These are phyloP conservation scores for Drosophila carrolli DNA, from an alignment of 1,140 invertebrate genomes.

Conservation along the genomic window DNA sequence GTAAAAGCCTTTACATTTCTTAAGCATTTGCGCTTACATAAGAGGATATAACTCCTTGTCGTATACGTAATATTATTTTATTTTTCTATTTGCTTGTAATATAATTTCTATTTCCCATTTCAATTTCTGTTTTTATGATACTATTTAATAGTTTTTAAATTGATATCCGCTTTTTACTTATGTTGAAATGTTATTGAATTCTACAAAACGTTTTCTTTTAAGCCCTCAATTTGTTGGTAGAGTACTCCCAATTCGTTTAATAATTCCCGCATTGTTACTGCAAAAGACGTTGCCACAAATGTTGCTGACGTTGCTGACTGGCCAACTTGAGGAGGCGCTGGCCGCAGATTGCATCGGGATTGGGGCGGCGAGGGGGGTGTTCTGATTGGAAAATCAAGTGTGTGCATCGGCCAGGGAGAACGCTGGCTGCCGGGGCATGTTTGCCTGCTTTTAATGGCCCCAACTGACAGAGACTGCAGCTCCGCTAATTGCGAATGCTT, in stretches of 20 bases:
- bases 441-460: slow-evolving; percentile 78
- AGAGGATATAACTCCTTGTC: no score
- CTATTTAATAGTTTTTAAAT: no score
- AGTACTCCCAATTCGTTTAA: slow-evolving; percentile 24
- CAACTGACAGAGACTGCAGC: slow-evolving; percentile 63
- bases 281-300: slow-evolving; percentile 68
- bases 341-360: slow-evolving; percentile 24
- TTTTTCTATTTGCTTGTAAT: no score
- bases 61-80: no score
- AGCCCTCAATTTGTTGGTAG: neutral
- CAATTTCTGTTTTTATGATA: no score
- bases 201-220: neutral
- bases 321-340: slow-evolving; percentile 46
- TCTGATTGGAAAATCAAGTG: slow-evolving; percentile 82
- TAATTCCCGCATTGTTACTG: slow-evolving; percentile 53
- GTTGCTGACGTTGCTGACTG: slow-evolving; percentile 68
- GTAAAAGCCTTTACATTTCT: no score
- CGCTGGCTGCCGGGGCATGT: slow-evolving; percentile 28
- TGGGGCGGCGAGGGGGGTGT: slow-evolving; percentile 11
- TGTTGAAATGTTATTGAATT: no score
- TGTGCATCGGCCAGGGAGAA: slow-evolving; percentile 38
- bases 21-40: no score
- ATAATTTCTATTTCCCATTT: no score
- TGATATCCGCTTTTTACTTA: no score
- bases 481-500: slow-evolving; percentile 81